phyloP scores from a whole-genome alignment of 2,888 invertebrate genomes.

The Andrena dorsata region DNA sequence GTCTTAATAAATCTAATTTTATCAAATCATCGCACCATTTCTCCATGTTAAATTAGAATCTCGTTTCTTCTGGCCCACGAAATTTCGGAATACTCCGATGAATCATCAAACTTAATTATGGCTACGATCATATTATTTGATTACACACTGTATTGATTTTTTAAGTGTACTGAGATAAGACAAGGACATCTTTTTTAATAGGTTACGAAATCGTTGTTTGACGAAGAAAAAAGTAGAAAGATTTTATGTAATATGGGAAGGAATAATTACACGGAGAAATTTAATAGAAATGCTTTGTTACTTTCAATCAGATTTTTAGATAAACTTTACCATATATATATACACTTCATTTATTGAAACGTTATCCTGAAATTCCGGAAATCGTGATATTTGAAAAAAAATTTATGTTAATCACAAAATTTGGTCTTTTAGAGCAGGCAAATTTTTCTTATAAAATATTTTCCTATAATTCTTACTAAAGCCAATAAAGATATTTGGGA shows the following conservation, averaged over 20 bases:
- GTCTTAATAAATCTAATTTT: background rate
- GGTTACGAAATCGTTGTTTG: background rate
- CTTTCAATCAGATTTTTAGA: no score
- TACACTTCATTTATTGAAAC: no score
- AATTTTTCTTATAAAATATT: no score
- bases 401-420: no score
- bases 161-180: background rate
- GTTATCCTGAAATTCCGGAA: no score
- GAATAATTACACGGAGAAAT: no score
- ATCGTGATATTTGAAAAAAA: no score
- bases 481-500: background rate
- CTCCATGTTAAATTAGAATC: background rate
- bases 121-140: constrained; percentile 19
- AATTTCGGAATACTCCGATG: constrained; percentile 3
- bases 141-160: constrained; percentile 42
- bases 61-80: background rate
- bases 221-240: background rate
- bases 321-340: no score
- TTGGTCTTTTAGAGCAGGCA: no score
- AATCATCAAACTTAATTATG: constrained; percentile 43
- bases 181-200: background rate
- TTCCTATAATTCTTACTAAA: no score
- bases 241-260: background rate
- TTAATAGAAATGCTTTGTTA: no score
- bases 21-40: background rate